Conservation (phyloP, 53 echinoderm and acorn worm genomes). For the Arbacia lixula region DNA sequence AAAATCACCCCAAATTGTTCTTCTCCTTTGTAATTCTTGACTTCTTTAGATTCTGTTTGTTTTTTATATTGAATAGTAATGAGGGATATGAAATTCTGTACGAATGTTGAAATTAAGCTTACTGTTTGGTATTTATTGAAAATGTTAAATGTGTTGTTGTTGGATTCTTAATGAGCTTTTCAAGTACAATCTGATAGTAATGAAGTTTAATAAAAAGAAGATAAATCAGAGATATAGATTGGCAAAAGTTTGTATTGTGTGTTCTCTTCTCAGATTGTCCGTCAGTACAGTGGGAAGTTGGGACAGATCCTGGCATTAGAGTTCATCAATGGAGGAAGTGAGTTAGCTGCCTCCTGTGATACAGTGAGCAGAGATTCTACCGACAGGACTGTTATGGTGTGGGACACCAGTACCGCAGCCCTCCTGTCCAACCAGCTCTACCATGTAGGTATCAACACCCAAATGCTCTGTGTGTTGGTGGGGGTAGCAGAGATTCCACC, state of each 20-base stretch:
- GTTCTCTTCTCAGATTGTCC: constrained; percentile 52
- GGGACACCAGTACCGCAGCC: constrained; percentile 89
- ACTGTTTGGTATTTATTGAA: neutral
- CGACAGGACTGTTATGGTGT: constrained; percentile 88
- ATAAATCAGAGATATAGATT: too few species aligned
- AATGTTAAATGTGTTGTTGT: neutral
- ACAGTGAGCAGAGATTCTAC: constrained; percentile 86
- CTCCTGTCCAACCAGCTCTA: constrained; percentile 96
- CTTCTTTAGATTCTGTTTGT: too few species aligned
- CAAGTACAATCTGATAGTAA: too few species aligned
- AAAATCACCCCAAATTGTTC: too few species aligned
- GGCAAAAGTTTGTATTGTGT: too few species aligned
- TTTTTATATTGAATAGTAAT: too few species aligned
- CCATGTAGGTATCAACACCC: constrained; percentile 71
- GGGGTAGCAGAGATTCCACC: too few species aligned
- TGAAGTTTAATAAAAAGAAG: too few species aligned
- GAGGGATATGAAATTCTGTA: too few species aligned
- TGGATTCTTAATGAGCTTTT: neutral
- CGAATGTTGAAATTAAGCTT: too few species aligned
- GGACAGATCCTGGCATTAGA: constrained; percentile 86
- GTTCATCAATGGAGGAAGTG: constrained; percentile 75
- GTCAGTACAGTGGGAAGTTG: constrained; percentile 72
- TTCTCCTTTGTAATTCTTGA: too few species aligned
- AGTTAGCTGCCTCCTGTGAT: constrained; percentile 89
- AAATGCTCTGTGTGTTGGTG: too few species aligned